phyloP scores from a whole-genome alignment of 1,140 invertebrate genomes.

The Zaprionus kolodkinae region DNA sequence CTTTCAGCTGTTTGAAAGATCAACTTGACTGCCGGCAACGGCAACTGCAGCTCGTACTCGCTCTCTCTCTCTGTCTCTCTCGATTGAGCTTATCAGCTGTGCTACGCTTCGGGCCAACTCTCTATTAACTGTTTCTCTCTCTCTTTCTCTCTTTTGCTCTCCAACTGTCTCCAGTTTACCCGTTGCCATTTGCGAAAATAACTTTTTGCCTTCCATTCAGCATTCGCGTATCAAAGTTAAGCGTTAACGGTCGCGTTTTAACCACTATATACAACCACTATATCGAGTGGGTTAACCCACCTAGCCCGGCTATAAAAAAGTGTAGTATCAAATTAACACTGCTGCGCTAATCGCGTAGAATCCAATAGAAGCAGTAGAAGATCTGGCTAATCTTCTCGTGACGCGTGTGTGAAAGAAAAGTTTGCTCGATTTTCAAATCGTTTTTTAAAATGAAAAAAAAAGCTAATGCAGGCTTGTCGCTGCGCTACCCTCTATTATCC shows the following conservation, averaged over 20 bases:
- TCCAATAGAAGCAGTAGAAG: not conserved
- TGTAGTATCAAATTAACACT: conserved; percentile 26
- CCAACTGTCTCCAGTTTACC: conserved; percentile 24
- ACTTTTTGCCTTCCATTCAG: conserved; percentile 8
- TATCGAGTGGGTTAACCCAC: not conserved
- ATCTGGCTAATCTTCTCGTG: conserved; percentile 3
- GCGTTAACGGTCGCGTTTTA: conserved; percentile 58
- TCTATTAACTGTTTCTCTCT: conserved; percentile 1
- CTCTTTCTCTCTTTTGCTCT: not conserved
- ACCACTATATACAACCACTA: not conserved
- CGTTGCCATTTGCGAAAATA: conserved; percentile 20
- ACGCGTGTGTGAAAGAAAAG: conserved; percentile 15
- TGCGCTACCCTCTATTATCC: not conserved
- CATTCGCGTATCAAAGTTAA: conserved; percentile 77
- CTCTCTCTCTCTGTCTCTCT: conserved; percentile 25
- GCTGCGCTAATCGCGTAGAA: not conserved
- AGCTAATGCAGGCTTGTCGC: not conserved
- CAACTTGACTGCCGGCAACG: conserved; percentile 26
- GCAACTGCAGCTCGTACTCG: conserved; percentile 18
- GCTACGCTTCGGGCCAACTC: not conserved
- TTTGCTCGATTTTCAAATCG: not conserved
- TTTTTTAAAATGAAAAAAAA: not conserved
- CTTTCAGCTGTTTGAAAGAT: conserved; percentile 35
- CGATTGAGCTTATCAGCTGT: conserved; percentile 8
- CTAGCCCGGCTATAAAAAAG: not conserved